Conservation (phyloP, 2,113 vertebrate genomes). For the Accipiter cooperii region DNA sequence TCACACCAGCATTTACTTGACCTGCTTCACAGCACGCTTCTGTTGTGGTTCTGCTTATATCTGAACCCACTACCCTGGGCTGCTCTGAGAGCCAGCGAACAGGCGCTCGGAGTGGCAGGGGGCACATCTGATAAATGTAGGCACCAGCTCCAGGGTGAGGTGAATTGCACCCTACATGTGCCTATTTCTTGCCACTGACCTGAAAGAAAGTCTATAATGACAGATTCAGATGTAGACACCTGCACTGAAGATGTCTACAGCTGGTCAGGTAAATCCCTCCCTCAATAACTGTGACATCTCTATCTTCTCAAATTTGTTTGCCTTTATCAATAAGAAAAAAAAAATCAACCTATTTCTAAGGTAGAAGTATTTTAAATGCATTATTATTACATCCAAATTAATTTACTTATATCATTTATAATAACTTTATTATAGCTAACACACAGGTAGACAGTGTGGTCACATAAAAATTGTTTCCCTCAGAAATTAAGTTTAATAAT, state of each 20-base stretch:
- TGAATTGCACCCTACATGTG: background rate
- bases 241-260: background rate
- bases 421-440: background rate
- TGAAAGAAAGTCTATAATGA: background rate
- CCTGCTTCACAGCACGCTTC: background rate
- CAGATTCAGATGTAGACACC: background rate
- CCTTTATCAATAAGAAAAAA: background rate
- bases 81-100: background rate
- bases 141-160: background rate
- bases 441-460: background rate
- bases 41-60: background rate
- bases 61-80: background rate
- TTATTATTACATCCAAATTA: background rate
- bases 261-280: background rate
- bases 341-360: background rate
- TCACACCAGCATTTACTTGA: background rate
- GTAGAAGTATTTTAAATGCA: background rate
- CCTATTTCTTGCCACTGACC: background rate
- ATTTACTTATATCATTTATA: background rate
- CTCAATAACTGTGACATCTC: background rate
- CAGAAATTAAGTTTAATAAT: background rate
- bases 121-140: background rate
- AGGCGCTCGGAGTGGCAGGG: fast-evolving
- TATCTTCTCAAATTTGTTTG: background rate
- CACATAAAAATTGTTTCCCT: background rate